Evolutionary conservation across 2,888 invertebrate species (phyloP).

Genomic region (Phrixothrix hirtus): DNA sequence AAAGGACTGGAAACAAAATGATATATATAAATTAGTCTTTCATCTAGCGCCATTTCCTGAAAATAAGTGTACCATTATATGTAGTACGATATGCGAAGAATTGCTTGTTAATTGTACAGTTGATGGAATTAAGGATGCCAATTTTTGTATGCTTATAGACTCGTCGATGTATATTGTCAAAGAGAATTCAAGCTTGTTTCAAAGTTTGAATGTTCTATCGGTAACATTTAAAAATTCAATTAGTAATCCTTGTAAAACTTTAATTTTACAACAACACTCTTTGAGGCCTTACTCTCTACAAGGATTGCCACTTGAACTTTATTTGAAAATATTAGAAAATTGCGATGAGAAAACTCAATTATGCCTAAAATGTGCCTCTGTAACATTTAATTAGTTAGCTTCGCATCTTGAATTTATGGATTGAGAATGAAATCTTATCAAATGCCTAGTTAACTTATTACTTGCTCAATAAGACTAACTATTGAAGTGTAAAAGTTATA

Average conservation of each 20-base stretch:
- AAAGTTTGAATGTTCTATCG: slow-evolving; percentile 47
- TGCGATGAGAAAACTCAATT: slow-evolving; percentile 9
- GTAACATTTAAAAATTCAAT: slow-evolving; percentile 46
- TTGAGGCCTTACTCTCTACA: slow-evolving; percentile 45
- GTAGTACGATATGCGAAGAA: slow-evolving; percentile 43
- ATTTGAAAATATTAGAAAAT: slow-evolving; percentile 4
- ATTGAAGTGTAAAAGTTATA: background rate
- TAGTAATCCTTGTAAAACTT: slow-evolving; percentile 45
- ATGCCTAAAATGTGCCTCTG: slow-evolving; percentile 40
- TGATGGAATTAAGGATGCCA: slow-evolving; percentile 33
- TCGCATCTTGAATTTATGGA: slow-evolving; percentile 23
- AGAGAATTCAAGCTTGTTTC: slow-evolving; percentile 35
- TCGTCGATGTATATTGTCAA: slow-evolving; percentile 43
- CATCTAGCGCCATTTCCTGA: slow-evolving; percentile 39
- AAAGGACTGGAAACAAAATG: slow-evolving; percentile 40
- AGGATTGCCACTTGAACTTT: slow-evolving; percentile 54
- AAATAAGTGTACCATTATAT: slow-evolving; percentile 42
- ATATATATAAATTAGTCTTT: slow-evolving; percentile 41
- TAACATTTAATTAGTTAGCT: slow-evolving; percentile 40
- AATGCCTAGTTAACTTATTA: too few relatives aligned
- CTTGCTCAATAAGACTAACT: background rate
- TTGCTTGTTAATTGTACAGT: slow-evolving; percentile 49
- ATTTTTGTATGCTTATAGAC: slow-evolving; percentile 43
- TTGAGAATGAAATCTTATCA: background rate
- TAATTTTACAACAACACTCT: slow-evolving; percentile 33